Conservation (phyloP, 2,888 invertebrate species). For the Calliphora vomitoria region DNA sequence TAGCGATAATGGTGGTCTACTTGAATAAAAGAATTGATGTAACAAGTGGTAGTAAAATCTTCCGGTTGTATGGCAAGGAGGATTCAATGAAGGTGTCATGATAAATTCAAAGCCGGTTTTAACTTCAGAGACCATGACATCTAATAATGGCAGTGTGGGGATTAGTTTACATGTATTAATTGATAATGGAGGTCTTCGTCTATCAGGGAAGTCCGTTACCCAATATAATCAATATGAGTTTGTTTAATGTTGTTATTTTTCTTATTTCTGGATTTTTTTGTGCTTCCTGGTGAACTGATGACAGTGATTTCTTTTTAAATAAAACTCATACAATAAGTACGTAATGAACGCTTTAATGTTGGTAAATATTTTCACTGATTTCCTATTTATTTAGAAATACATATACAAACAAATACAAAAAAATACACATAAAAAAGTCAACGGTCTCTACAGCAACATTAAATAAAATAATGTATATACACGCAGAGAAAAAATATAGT, state of each 20-base stretch:
- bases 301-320: slow-evolving; percentile 21
- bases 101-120: no score
- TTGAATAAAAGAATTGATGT: no score
- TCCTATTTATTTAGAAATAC: neutral
- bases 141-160: no score
- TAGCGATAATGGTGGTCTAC: no score
- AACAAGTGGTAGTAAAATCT: no score
- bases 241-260: slow-evolving; percentile 27
- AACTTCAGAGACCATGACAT: no score
- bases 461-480: neutral
- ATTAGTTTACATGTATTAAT: no score
- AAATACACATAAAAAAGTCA: neutral
- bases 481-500: no score
- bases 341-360: slow-evolving; percentile 32
- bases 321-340: neutral
- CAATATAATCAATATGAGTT: slow-evolving; percentile 22
- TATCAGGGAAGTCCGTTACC: neutral
- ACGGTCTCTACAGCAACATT: neutral
- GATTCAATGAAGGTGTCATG: no score
- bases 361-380: slow-evolving; percentile 22
- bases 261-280: neutral
- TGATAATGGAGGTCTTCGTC: no score
- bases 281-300: neutral
- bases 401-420: neutral
- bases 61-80: no score